These are phyloP conservation scores for Nyctibius grandis DNA, from an alignment of 2,797 vertebrate species.

Conservation along the genomic window DNA sequence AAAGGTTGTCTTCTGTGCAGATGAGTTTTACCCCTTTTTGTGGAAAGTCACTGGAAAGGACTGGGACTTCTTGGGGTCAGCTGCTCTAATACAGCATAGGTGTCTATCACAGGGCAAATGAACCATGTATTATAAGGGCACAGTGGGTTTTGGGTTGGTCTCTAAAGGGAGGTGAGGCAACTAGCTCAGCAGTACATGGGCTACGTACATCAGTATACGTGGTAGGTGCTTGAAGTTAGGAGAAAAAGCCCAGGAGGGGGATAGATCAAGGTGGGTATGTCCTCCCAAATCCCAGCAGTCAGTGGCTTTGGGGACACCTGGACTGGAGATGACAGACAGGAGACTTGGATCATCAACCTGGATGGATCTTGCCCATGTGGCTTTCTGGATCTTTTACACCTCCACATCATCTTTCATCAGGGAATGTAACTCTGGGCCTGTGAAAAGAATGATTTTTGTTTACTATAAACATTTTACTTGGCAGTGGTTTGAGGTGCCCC, in stretches of 20 bases:
- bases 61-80: background rate
- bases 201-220: fast-evolving
- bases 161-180: background rate
- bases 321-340: background rate
- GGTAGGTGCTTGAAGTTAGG: background rate
- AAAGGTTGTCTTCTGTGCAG: background rate
- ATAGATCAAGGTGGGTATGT: background rate
- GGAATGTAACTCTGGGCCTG: background rate
- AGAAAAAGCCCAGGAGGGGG: background rate
- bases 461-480: background rate
- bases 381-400: background rate
- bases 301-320: background rate
- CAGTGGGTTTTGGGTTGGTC: background rate
- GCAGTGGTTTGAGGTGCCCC: background rate
- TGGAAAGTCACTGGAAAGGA: background rate
- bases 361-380: background rate
- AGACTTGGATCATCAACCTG: background rate
- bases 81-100: background rate
- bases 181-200: background rate
- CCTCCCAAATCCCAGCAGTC: background rate
- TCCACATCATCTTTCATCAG: background rate
- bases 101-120: background rate
- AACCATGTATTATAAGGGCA: background rate
- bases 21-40: background rate
- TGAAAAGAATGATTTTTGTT: background rate